A percentile compares a stretch with the other conserved stretches of the same genome.
Evolutionary conservation across 2,113 vertebrate genomes (phyloP).

Genomic region (Alethe diademata): DNA sequence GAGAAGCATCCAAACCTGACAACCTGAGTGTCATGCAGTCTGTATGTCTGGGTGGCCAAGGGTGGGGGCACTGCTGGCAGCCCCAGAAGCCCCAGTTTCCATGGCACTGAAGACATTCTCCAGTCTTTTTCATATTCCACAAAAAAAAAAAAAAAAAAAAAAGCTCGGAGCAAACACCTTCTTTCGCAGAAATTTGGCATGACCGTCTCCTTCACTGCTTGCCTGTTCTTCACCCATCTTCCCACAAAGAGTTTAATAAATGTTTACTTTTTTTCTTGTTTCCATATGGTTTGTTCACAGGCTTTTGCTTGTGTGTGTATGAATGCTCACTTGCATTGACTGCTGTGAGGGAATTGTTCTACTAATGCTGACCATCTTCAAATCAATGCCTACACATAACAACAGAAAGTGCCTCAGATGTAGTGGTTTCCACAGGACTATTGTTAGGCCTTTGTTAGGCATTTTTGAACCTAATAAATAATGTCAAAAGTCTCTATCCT

Average conservation of each 20-base stretch:
- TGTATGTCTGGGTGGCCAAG: neutral
- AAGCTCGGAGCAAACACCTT: slow-evolving; percentile 19
- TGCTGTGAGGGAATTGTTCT: slow-evolving; percentile 85
- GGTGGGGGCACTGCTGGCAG: neutral
- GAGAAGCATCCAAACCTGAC: neutral
- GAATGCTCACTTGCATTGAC: slow-evolving; percentile 75
- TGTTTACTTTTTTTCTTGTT: slow-evolving; percentile 65
- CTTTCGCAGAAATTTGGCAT: slow-evolving; percentile 51
- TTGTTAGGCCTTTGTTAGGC: slow-evolving; percentile 82
- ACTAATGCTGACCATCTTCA: slow-evolving; percentile 67
- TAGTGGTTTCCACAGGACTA: slow-evolving; percentile 80
- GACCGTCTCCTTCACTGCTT: slow-evolving; percentile 63
- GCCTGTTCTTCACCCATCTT: slow-evolving; percentile 78
- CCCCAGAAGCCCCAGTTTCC: slow-evolving; percentile 50
- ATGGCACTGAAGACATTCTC: slow-evolving; percentile 49
- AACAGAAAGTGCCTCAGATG: slow-evolving; percentile 82
- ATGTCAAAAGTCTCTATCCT: slow-evolving; percentile 87
- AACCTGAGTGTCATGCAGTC: neutral
- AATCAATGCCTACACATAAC: slow-evolving; percentile 79
- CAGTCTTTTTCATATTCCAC: slow-evolving; percentile 29
- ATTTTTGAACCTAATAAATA: slow-evolving; percentile 89
- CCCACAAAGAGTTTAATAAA: slow-evolving; percentile 82
- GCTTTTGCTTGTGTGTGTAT: slow-evolving; percentile 71
- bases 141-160: neutral
- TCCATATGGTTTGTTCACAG: slow-evolving; percentile 83